Conservation (phyloP, 2,797 vertebrate genomes). For the Coregonus ussuriensis region DNA sequence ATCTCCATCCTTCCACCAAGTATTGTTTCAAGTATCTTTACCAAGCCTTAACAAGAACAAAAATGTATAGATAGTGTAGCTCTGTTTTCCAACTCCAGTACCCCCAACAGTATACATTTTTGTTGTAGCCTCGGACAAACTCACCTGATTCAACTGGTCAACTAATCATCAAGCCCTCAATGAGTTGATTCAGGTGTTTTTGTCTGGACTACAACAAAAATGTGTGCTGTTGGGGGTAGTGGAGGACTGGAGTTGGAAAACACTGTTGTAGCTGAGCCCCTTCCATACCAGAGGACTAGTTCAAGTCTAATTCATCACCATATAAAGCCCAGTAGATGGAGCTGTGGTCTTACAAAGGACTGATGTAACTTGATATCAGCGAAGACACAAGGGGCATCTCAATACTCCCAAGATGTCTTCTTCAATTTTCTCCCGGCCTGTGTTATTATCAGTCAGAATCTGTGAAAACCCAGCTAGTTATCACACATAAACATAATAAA, state of each 20-base stretch:
- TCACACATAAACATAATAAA: neutral
- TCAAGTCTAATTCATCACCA: neutral
- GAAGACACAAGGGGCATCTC: neutral
- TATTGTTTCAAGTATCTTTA: neutral
- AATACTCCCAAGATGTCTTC: neutral
- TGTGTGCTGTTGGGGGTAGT: too few species aligned
- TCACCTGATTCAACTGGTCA: too few species aligned
- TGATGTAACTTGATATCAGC: neutral
- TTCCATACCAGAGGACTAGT: neutral
- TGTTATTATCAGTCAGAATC: neutral
- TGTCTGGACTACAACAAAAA: too few species aligned
- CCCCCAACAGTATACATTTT: too few species aligned
- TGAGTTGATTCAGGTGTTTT: too few species aligned
- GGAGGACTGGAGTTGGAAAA: too few species aligned
- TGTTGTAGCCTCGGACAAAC: too few species aligned
- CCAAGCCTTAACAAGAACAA: neutral
- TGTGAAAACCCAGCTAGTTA: neutral
- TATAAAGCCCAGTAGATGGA: conserved; percentile 62
- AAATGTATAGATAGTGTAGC: neutral
- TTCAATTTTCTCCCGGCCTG: neutral
- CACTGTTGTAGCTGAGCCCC: neutral
- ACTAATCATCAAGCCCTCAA: too few species aligned
- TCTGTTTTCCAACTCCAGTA: too few species aligned
- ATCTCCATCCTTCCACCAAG: neutral
- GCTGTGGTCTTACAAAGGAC: conserved; percentile 43